phyloP scores from a whole-genome alignment of 2,797 vertebrate species.

The Sebastiscus albofasciatus region DNA sequence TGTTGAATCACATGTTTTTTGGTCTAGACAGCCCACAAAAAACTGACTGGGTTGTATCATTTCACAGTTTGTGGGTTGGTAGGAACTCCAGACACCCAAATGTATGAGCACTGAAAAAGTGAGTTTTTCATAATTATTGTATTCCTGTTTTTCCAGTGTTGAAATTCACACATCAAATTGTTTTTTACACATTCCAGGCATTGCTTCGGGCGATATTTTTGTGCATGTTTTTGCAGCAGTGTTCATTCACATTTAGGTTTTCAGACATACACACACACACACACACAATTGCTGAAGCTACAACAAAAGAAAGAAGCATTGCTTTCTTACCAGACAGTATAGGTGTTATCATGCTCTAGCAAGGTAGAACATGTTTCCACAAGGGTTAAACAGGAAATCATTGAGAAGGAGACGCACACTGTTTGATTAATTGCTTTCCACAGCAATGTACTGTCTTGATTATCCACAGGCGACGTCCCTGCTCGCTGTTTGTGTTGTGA shows the following conservation, averaged over 20 bases:
- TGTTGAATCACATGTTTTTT: no score
- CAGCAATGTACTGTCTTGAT: slow-evolving; percentile 45
- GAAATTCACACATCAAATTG: not conserved
- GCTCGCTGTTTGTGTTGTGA: slow-evolving; percentile 65
- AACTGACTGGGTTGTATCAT: no score
- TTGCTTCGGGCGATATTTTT: not conserved
- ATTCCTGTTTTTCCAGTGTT: not conserved
- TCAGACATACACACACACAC: not conserved
- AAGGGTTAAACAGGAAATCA: slow-evolving; percentile 24
- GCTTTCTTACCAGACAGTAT: not conserved
- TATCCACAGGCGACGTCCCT: slow-evolving; percentile 46
- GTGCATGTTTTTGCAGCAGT: not conserved
- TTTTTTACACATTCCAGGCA: not conserved
- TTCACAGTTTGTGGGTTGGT: no score
- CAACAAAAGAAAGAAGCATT: not conserved
- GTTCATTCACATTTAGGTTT: not conserved
- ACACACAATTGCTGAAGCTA: not conserved
- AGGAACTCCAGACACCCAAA: no score
- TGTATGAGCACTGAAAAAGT: no score
- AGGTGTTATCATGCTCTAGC: not conserved
- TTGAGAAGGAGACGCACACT: slow-evolving; percentile 10
- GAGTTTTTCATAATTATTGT: no score
- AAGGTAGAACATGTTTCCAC: not conserved
- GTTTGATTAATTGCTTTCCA: slow-evolving; percentile 51
- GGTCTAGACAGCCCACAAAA: no score